Evolutionary conservation across 1,140 invertebrate genomes (phyloP), one percentile per base, ranked within the genome.

Genomic region (Platyscapa corneri): DNA sequence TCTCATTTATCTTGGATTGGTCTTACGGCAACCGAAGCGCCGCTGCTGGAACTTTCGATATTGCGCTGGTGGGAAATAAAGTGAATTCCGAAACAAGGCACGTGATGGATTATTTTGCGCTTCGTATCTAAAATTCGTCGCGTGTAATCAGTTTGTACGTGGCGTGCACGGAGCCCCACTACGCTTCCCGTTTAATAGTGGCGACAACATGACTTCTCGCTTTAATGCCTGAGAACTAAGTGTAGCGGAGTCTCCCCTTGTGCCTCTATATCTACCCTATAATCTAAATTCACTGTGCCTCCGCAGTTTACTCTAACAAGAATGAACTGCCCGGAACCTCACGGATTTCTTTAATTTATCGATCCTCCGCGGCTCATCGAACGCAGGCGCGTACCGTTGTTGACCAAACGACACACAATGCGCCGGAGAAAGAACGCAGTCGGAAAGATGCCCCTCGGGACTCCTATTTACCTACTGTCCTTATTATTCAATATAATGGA

Each of bases 151-250:
- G n/a, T 70, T 60, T 70, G 67, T 20, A 34, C 14, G 67, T 70
- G 37, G 18, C 67, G 16, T 37, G 32, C 18, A 20, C 34, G 16
- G 2, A 16, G 37, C 67, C n/a, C n/a, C n/a, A n/a, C n/a, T n/a
- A 70, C 67, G 32, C 37, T 37, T 70, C 67, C 67, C 67, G 34
- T 74, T 27, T 74, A 39, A 42, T 42, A 39, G 37, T 74, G 70
- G 37, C 27, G 70, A 74, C 70, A 74, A 70, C 67, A 37, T 20
- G 67, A 74, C 37, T 74, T 42, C 70, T 42, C 39, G 70, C 37
- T 74, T 74, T 74, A 42, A 74, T 74, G 37, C 37, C 37, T 42
- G 70, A n/a, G 70, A 74, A 39, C 70, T 12, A 42, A 74, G 39
- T 37, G 67, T 70, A 70, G 37, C 67, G 6, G 67, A 70, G 32